Evolutionary conservation across 2,797 vertebrate genomes (phyloP).

Genomic region (Alcedo quadribrachys): DNA sequence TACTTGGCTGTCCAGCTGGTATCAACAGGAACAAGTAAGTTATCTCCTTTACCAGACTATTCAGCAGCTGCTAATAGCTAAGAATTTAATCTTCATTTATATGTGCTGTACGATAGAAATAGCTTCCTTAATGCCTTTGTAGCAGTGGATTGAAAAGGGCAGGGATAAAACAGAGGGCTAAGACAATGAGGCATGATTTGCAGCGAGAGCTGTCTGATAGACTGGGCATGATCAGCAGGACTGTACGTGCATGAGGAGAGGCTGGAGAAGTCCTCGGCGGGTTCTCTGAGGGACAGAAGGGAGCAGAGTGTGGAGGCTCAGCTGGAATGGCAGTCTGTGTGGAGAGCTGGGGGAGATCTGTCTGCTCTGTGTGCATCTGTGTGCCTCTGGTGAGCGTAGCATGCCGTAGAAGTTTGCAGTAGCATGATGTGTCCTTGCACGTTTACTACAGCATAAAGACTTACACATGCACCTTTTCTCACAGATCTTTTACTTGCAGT

Average conservation of each 20-base stretch:
- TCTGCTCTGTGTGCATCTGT: background rate
- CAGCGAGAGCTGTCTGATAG: conserved; percentile 62
- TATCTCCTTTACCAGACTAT: conserved; percentile 73
- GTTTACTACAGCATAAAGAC: conserved; percentile 53
- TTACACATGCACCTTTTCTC: conserved; percentile 73
- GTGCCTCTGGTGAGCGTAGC: background rate
- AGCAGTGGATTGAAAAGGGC: conserved; percentile 13
- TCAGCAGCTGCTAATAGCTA: conserved; percentile 62
- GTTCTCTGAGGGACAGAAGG: conserved; percentile 4
- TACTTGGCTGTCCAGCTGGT: conserved; percentile 82
- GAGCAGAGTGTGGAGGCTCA: background rate
- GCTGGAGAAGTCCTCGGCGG: background rate
- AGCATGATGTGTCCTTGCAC: conserved; percentile 35
- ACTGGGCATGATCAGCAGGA: background rate
- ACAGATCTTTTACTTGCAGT: conserved; percentile 77
- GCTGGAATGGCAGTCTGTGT: conserved; percentile 23
- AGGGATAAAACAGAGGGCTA: conserved; percentile 52
- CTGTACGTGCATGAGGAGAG: conserved; percentile 36
- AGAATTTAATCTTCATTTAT: conserved; percentile 57
- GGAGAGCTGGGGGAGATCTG: background rate
- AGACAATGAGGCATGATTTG: conserved; percentile 47
- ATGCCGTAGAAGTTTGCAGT: background rate
- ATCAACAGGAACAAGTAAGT: conserved; percentile 90
- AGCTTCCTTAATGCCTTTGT: no score
- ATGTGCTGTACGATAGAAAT: background rate